phyloP scores from a whole-genome alignment of 1,140 invertebrate species.

The Drosophila biarmipes region DNA sequence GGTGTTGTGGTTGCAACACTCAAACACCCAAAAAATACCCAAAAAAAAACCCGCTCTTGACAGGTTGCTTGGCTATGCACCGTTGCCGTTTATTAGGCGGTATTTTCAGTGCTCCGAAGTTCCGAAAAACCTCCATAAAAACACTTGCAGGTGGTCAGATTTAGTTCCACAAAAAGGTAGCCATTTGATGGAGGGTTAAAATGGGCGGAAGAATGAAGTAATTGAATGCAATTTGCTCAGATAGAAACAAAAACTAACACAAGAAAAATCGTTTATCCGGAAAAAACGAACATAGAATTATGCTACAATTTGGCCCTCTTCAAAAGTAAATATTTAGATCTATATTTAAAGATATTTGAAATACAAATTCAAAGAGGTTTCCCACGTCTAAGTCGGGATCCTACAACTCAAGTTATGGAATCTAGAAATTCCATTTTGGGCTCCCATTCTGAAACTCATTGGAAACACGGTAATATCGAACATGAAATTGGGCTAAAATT shows the following conservation, averaged over 20 bases:
- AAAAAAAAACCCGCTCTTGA: conserved; percentile 56
- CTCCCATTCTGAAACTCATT: no score
- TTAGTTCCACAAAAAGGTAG: conserved; percentile 19
- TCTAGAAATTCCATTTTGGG: no score
- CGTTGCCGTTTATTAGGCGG: conserved; percentile 43
- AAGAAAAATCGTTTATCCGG: background rate
- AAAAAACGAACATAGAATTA: no score
- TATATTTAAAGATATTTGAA: no score
- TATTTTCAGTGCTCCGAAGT: conserved; percentile 26
- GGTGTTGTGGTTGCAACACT: conserved; percentile 63
- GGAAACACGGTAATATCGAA: no score
- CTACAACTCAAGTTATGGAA: no score
- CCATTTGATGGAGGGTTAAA: conserved; percentile 16
- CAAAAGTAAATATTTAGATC: no score
- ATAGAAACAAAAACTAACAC: background rate
- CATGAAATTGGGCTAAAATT: no score
- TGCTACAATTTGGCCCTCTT: no score
- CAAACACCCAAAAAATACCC: conserved; percentile 48
- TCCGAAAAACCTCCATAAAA: background rate
- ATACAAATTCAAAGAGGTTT: no score
- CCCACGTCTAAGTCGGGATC: no score
- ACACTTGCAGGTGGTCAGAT: conserved; percentile 42
- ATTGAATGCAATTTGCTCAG: conserved; percentile 2
- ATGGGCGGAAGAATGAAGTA: conserved; percentile 5
- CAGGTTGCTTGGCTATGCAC: conserved; percentile 58